Evolutionary conservation across 2,888 invertebrate species (phyloP), one percentile per base, ranked within the genome.

Genomic region (Cancer borealis): DNA sequence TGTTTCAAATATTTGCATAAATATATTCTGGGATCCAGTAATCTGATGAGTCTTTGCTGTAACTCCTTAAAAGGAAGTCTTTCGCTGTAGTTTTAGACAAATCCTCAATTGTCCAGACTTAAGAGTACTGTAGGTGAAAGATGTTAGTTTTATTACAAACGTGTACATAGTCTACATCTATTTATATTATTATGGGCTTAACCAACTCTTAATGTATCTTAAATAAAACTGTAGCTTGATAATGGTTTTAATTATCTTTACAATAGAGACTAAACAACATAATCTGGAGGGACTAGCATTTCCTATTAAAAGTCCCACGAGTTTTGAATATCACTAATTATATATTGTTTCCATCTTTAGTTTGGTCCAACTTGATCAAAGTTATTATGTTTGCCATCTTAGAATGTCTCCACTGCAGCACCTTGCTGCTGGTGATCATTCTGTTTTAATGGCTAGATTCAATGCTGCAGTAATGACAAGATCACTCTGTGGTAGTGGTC

Each of bases 131-230:
- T 91, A 60, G 54, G 30, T 94, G 92, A 91, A 92, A 92, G 87
- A 94, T 92, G 92, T 92, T 94, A 92, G 94, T 94, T 94, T 94
- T 94, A 94, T 94, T 94, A 94, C 94, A 94, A 84, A 92, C 88
- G 91, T 79, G 54, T 54, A 91, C 45, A 93, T 87, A 94, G 94
- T 94, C 94, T 92, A 94, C 92, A 94, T 94, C 90, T 94, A 94
- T 94, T 94, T 94, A 94, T 94, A 94, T 94, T 94, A 92, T 92
- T 92, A 88, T 92, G 92, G 94, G 92, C 91, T 94, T 91, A 92
- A 84, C 92, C 91, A 94, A 94, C 92, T 94, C 94, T 94, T 91
- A 92, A 94, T 94, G 94, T 94, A 94, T 92, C 92, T 94, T 92
- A 45, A 49, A 94, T 94, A 94, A 94, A 92, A 91, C 30, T 94